phyloP scores from a whole-genome alignment of 2,113 vertebrate species.

The Toxostoma redivivum region DNA sequence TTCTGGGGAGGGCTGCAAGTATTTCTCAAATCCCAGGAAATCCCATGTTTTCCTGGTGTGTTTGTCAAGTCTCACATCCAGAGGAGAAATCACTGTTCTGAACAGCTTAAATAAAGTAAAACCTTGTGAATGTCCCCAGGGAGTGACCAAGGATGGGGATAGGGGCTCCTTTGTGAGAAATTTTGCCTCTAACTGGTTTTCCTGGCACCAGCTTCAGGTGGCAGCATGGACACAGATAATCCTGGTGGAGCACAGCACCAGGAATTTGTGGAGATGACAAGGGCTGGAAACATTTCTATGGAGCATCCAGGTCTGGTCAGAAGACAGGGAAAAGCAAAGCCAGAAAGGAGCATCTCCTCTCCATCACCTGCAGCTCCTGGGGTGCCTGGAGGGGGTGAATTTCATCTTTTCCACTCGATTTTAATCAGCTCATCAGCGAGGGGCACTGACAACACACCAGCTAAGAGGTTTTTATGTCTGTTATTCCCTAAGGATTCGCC shows the following conservation, averaged over 20 bases:
- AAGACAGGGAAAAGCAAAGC: not conserved
- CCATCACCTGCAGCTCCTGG: not conserved
- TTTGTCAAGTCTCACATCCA: rapidly evolving
- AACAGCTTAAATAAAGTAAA: not conserved
- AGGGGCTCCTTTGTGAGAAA: rapidly evolving
- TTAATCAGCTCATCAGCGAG: not conserved
- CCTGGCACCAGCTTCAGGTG: not conserved
- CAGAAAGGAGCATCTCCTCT: not conserved
- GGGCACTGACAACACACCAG: rapidly evolving
- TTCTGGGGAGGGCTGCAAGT: not conserved
- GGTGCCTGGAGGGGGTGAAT: not conserved
- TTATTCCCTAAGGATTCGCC: not conserved
- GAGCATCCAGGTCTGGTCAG: not conserved
- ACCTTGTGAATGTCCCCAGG: rapidly evolving
- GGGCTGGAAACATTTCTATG: rapidly evolving
- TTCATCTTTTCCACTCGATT: not conserved
- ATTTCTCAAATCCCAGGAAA: not conserved
- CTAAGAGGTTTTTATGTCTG: not conserved
- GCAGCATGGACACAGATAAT: not conserved
- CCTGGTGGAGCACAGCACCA: rapidly evolving
- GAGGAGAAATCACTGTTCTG: rapidly evolving
- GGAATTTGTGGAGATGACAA: not conserved
- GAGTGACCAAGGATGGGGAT: rapidly evolving
- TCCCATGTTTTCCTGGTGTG: rapidly evolving
- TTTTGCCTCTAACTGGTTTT: not conserved